Evolutionary conservation across 1,140 invertebrate genomes (phyloP), one percentile per base, ranked within the genome.

Genomic region (Neomicropteryx cornuta): DNA sequence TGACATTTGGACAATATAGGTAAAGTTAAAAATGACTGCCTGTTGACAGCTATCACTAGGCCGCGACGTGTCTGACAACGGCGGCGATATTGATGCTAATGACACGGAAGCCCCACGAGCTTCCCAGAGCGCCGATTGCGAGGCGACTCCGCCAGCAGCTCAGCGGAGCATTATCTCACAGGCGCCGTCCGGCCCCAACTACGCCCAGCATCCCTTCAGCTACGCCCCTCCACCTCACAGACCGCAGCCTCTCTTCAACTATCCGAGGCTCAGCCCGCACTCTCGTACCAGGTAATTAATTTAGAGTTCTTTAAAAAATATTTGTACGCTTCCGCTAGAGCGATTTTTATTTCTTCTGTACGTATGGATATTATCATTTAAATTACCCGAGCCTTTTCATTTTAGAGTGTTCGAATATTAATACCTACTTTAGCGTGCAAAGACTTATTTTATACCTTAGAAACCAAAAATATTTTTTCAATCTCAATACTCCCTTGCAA

Each of bases 91-190:
- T n/a, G n/a, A n/a, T n/a, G n/a, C n/a, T n/a, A n/a, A n/a, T n/a
- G 84, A 87, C 50, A 76, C 87, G 79, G 83, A 87, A 50, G 65
- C 69, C 10, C 80, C 81, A 8, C 84, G 82, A 4, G 85, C 84
- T 20, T 88, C 87, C 21, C 88, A 93, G 60, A 87, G 85, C 23
- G 83, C 90, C 52, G 89, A 94, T 70, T 92, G 89, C 65, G 90
- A 94, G 60, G 87, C 90, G 19, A 91, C 89, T 43, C 88, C 89
- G 18, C 81, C 83, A 18, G 85, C 88, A 11, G 68, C 90, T 39
- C 87, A 90, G 60, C 74, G 87, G 47, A 84, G 91, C 46, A n/a
- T n/a, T n/a, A 90, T 87, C 50, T 93, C 89, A 29, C 84, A 88
- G 58, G 90, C 75, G 50, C 95, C 94, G 67, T 87, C 95, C 64